Percentiles rank a stretch among this genome's conserved stretches.
These are phyloP conservation scores for Hapalemur alaotrensis DNA, from an alignment of 2,797 vertebrate species.

Conservation along the genomic window DNA sequence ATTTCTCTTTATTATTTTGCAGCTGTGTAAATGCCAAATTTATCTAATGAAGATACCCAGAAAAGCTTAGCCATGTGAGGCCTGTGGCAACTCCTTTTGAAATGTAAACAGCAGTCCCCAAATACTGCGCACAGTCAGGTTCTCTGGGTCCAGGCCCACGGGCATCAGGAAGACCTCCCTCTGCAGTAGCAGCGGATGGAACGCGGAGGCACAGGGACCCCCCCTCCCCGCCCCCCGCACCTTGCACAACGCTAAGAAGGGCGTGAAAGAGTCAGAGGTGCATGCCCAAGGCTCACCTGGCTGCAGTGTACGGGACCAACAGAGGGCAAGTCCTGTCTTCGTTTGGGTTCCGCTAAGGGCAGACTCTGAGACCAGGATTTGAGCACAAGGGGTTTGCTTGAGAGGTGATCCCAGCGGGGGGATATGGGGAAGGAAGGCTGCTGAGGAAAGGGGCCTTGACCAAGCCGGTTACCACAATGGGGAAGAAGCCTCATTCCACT, in stretches of 20 bases:
- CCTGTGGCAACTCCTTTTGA: background rate
- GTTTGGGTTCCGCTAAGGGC: background rate
- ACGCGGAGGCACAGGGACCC: too few species aligned
- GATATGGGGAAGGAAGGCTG: background rate
- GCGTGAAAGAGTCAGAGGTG: background rate
- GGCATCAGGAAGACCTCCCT: background rate
- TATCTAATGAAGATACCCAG: background rate
- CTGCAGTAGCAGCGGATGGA: background rate
- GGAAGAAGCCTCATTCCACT: background rate
- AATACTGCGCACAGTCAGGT: background rate
- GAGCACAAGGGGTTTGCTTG: background rate
- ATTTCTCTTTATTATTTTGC: slow-evolving; percentile 9
- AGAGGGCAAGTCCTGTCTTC: background rate
- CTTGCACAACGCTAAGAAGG: background rate
- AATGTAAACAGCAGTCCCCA: background rate
- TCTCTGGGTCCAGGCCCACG: background rate
- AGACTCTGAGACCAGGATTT: background rate
- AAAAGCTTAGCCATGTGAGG: background rate
- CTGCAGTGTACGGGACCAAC: background rate
- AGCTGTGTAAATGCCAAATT: background rate
- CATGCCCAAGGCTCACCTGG: accelerated
- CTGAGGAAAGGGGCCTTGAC: accelerated
- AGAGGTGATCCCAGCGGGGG: background rate
- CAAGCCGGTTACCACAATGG: background rate
- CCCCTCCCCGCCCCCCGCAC: too few species aligned